These are phyloP conservation scores for Ischnura elegans DNA, from an alignment of 2,888 invertebrate genomes.

Conservation along the genomic window DNA sequence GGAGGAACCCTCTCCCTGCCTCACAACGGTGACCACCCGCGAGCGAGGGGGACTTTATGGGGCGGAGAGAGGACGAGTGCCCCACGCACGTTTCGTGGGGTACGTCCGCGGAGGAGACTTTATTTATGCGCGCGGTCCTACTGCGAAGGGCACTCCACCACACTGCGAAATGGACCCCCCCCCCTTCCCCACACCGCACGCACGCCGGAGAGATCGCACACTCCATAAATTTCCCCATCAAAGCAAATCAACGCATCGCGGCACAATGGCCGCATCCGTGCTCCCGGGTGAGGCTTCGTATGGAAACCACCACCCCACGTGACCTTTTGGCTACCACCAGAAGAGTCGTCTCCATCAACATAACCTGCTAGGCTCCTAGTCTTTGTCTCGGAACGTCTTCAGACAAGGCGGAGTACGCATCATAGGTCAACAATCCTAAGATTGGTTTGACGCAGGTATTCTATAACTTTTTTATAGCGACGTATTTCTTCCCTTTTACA, in stretches of 20 bases:
- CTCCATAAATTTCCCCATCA: slow-evolving; percentile 1
- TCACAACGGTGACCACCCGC: not conserved
- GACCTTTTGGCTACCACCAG: not conserved
- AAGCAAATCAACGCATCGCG: slow-evolving; percentile 8
- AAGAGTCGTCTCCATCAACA: not conserved
- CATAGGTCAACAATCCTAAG: too few relatives aligned
- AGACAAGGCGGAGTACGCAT: not conserved
- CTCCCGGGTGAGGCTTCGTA: not conserved
- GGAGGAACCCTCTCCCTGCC: not conserved
- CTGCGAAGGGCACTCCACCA: not conserved
- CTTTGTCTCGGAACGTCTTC: not conserved
- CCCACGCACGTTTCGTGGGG: not conserved
- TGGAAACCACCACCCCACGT: not conserved
- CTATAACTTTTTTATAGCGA: too few relatives aligned
- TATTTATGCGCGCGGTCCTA: not conserved
- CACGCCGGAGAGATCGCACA: too few relatives aligned
- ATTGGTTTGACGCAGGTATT: too few relatives aligned
- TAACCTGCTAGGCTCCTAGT: not conserved
- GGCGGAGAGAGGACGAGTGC: not conserved
- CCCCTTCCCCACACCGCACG: too few relatives aligned
- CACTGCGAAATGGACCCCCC: not conserved
- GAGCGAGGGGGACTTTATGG: not conserved
- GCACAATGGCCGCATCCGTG: slow-evolving; percentile 3
- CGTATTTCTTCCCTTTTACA: too few relatives aligned
- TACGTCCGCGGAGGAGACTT: not conserved